Evolutionary conservation across 2,888 invertebrate genomes (phyloP).

Genomic region (Pocota personata): DNA sequence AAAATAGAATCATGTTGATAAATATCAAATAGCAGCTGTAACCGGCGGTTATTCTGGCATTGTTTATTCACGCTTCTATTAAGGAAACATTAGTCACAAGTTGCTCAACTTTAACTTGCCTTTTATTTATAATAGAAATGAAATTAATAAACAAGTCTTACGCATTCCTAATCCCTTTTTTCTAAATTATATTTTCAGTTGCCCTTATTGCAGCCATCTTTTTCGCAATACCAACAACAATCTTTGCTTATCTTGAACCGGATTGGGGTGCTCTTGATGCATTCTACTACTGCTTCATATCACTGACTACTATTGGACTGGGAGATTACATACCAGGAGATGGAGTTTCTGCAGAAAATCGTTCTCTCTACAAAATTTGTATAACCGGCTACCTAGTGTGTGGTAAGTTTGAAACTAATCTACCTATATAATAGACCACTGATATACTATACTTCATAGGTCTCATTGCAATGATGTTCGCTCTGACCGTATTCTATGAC

Average conservation of each 20-base stretch:
- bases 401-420: slow-evolving; percentile 74
- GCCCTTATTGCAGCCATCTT: slow-evolving; percentile 85
- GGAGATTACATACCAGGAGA: slow-evolving; percentile 94
- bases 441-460: slow-evolving; percentile 82
- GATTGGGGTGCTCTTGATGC: slow-evolving; percentile 94
- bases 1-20: too few species aligned
- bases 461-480: slow-evolving; percentile 92
- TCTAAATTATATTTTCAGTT: slow-evolving; percentile 82
- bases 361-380: slow-evolving; percentile 92
- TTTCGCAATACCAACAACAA: slow-evolving; percentile 89
- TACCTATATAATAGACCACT: background rate
- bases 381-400: slow-evolving; percentile 87
- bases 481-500: slow-evolving; percentile 93
- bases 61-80: too few species aligned
- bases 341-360: slow-evolving; percentile 88
- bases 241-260: slow-evolving; percentile 90
- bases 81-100: too few species aligned
- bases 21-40: too few species aligned
- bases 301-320: slow-evolving; percentile 93
- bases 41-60: too few species aligned
- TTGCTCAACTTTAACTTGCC: too few species aligned
- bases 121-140: too few species aligned
- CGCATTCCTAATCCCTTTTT: background rate
- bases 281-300: slow-evolving; percentile 95
- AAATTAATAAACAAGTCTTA: background rate